These are phyloP conservation scores for Parnassius smintheus DNA, from an alignment of 2,888 invertebrate species.

Conservation along the genomic window DNA sequence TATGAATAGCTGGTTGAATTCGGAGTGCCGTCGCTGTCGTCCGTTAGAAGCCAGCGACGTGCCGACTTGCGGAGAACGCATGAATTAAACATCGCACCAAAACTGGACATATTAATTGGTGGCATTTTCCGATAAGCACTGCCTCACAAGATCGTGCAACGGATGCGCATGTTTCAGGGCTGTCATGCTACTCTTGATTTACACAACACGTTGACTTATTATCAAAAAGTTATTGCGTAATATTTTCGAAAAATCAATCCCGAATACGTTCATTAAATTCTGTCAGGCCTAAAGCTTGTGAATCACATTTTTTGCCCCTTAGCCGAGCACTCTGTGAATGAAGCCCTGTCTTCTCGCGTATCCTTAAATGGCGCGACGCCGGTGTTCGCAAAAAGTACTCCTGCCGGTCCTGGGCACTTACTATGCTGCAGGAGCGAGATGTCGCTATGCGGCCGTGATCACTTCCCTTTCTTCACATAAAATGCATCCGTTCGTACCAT, in stretches of 20 bases:
- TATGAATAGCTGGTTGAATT: no score
- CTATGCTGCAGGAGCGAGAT: constrained; percentile 9
- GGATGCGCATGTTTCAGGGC: constrained; percentile 37
- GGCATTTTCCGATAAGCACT: constrained; percentile 51
- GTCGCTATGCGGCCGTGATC: constrained; percentile 10
- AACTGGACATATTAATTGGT: constrained; percentile 64
- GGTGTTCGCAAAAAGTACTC: constrained; percentile 46
- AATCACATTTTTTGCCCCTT: constrained; percentile 41
- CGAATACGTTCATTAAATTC: neutral
- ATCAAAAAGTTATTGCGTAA: constrained; percentile 2
- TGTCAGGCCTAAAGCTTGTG: constrained; percentile 45
- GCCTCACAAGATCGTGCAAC: constrained; percentile 24
- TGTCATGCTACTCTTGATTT: constrained; percentile 21
- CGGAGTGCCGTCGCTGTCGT: neutral
- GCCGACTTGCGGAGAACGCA: constrained; percentile 12
- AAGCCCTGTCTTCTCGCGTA: constrained; percentile 50
- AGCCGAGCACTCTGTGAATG: constrained; percentile 51
- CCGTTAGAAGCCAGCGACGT: neutral
- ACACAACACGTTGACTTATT: neutral
- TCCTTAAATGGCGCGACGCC: constrained; percentile 47
- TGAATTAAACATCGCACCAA: constrained; percentile 60
- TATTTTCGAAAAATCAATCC: constrained; percentile 3
- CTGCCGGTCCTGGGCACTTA: constrained; percentile 24
- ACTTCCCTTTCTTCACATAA: constrained; percentile 16
- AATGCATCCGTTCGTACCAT: constrained; percentile 28